phyloP scores from a whole-genome alignment of 2,797 vertebrate species.

The Salmo trutta region DNA sequence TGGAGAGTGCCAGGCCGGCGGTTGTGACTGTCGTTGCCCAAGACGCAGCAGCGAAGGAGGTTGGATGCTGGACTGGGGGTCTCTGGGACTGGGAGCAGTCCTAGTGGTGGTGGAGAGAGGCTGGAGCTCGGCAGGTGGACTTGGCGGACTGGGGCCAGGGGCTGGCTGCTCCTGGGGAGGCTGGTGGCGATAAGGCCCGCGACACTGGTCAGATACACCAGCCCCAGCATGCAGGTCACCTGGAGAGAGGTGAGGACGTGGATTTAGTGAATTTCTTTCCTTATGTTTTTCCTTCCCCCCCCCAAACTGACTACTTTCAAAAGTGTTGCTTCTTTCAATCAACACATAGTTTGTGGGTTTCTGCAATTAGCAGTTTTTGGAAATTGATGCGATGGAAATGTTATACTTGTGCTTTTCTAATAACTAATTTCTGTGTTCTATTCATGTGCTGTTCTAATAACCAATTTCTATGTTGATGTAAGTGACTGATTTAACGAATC shows the following conservation, averaged over 20 bases:
- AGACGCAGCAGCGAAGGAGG: constrained; percentile 54
- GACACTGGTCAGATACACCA: constrained; percentile 90
- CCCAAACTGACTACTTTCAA: not conserved
- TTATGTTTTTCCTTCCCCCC: not conserved
- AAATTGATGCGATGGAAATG: no score
- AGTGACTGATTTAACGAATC: no score
- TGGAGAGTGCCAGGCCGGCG: constrained; percentile 24
- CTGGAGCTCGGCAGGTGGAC: constrained; percentile 4
- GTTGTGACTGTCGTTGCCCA: constrained; percentile 68
- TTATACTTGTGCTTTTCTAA: no score
- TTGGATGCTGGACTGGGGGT: constrained; percentile 14
- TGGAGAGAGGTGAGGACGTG: constrained; percentile 43
- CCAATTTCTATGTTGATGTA: no score
- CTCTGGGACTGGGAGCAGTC: constrained; percentile 43
- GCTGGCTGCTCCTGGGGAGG: constrained; percentile 58
- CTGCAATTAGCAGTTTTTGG: not conserved
- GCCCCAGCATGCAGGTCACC: constrained; percentile 88
- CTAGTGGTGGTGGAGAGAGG: constrained; percentile 30
- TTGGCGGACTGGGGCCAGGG: constrained; percentile 35
- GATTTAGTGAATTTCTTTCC: not conserved
- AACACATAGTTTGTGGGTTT: not conserved
- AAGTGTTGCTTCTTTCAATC: not conserved
- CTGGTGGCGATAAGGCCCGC: constrained; percentile 82
- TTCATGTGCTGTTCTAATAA: no score
- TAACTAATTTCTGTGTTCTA: no score